A percentile compares a stretch with the other conserved stretches of the same genome.
phyloP scores from a whole-genome alignment of 2,113 vertebrate species.

The Alligator sinensis region DNA sequence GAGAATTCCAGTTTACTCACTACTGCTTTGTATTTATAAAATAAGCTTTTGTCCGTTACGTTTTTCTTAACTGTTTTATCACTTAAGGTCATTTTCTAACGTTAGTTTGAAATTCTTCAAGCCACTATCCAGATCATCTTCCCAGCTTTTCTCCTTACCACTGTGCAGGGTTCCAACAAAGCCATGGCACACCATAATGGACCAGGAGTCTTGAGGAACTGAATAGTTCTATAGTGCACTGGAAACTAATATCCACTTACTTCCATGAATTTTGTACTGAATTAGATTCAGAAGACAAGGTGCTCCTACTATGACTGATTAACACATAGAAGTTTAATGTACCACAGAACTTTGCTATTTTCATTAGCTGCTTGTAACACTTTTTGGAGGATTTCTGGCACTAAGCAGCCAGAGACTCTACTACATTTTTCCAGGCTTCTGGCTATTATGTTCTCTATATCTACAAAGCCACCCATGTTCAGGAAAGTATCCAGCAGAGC shows the following conservation, averaged over 20 bases:
- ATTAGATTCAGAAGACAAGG: not conserved
- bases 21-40: not conserved
- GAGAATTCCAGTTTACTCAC: not conserved
- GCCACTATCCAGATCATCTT: not conserved
- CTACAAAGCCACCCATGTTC: not conserved
- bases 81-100: not conserved
- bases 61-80: not conserved
- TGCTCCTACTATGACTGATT: not conserved
- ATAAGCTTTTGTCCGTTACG: not conserved
- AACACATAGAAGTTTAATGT: not conserved
- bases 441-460: not conserved
- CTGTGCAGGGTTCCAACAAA: not conserved
- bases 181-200: not conserved
- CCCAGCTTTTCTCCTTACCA: not conserved
- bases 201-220: not conserved
- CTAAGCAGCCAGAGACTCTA: rapidly evolving
- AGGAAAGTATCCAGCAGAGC: not conserved
- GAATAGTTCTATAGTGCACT: not conserved
- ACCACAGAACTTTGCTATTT: not conserved
- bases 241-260: rapidly evolving
- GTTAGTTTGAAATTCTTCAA: not conserved
- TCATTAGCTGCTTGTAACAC: not conserved
- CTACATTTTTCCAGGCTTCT: rapidly evolving
- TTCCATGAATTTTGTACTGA: not conserved
- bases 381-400: not conserved